These are phyloP conservation scores for Coremacera marginata DNA, from an alignment of 2,888 invertebrate genomes.

Conservation along the genomic window DNA sequence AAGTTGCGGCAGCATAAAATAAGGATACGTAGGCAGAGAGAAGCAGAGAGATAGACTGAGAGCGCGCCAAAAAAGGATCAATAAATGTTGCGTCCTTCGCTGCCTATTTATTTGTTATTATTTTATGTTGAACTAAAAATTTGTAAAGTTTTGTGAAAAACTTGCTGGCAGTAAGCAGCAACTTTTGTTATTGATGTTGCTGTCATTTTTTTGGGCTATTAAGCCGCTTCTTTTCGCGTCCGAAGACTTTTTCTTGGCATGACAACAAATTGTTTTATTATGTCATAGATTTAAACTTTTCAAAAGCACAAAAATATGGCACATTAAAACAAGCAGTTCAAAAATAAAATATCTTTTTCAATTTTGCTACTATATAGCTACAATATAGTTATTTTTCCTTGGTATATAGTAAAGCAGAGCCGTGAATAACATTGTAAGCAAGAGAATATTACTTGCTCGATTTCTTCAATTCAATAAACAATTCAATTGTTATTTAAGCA, in stretches of 20 bases:
- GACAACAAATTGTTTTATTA: slow-evolving; percentile 1
- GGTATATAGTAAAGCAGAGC: too few relatives aligned
- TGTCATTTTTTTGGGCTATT: background rate
- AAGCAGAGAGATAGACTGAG: background rate
- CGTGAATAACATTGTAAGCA: too few relatives aligned
- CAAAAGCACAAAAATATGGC: too few relatives aligned
- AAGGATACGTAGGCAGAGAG: background rate
- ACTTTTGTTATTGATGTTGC: slow-evolving; percentile 11
- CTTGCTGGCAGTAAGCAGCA: background rate
- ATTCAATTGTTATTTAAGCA: too few relatives aligned
- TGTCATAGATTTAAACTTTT: too few relatives aligned
- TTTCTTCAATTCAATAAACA: too few relatives aligned
- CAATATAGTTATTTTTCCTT: too few relatives aligned
- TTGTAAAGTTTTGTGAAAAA: slow-evolving; percentile 13
- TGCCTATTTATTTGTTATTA: slow-evolving; percentile 26
- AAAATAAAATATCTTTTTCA: too few relatives aligned
- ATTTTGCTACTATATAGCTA: too few relatives aligned
- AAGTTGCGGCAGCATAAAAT: slow-evolving; percentile 21
- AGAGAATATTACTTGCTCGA: too few relatives aligned
- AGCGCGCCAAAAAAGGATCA: slow-evolving; percentile 30
- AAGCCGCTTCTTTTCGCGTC: background rate
- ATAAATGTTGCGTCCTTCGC: slow-evolving; percentile 2
- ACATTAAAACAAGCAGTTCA: too few relatives aligned
- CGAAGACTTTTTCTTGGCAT: background rate
- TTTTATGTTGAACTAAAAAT: slow-evolving; percentile 31